A percentile compares a stretch with the other conserved stretches of the same genome.
Conservation (phyloP, 2,113 vertebrate genomes). For the Polypterus bichir region DNA sequence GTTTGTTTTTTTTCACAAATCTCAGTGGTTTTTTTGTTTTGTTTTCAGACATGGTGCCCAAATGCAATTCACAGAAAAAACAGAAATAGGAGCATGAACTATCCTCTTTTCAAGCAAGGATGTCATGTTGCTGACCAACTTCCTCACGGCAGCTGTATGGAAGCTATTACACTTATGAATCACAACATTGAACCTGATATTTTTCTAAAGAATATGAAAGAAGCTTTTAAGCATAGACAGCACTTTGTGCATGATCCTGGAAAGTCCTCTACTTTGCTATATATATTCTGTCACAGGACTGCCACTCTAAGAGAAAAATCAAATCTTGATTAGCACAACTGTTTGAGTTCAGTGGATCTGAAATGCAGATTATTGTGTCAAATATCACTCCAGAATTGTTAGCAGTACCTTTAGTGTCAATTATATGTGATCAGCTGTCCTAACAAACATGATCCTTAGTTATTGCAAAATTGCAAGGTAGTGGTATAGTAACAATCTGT, state of each 20-base stretch:
- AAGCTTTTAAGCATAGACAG: constrained; percentile 18
- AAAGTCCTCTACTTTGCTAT: constrained; percentile 1
- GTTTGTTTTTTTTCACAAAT: too few relatives aligned
- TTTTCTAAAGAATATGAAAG: constrained; percentile 15
- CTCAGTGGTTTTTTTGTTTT: too few relatives aligned
- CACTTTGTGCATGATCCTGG: constrained; percentile 10
- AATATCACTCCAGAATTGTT: background rate
- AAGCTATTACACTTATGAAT: constrained; percentile 12
- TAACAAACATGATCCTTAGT: background rate
- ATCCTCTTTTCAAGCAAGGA: too few relatives aligned
- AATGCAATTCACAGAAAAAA: too few relatives aligned
- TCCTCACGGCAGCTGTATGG: constrained; percentile 6
- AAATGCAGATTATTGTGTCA: too few relatives aligned
- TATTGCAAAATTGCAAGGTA: background rate
- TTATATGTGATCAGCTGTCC: background rate
- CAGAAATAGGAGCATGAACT: too few relatives aligned
- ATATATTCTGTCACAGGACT: background rate
- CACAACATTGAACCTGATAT: constrained; percentile 12
- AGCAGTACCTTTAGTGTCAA: background rate
- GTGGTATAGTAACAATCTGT: background rate
- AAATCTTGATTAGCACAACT: too few relatives aligned
- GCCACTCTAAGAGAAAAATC: too few relatives aligned
- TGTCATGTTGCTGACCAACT: background rate
- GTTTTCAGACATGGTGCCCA: too few relatives aligned
- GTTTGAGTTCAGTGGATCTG: too few relatives aligned